Base-by-base conservation (phyloP, 30 jellyfish, hydroid and myxozoan genomes). In the Morbakka virulenta region DNA sequence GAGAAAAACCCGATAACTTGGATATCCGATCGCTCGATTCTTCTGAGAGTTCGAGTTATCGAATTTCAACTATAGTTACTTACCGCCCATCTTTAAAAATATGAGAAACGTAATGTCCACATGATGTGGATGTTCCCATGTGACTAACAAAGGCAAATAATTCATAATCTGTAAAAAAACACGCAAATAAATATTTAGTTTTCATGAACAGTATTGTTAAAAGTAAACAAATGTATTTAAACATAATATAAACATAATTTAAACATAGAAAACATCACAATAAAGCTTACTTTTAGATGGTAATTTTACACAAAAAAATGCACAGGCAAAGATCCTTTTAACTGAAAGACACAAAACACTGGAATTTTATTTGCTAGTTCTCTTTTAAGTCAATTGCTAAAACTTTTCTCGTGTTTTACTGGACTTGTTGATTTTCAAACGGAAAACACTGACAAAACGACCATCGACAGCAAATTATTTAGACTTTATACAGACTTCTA, bases 91-190 rank as follows among this genome's bases (percentile, higher is more conserved):
- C 96, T 71, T 95, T 95, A 30, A 9, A 47, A 28, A 88, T 83
- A 74, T 95, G 99, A 78, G 98, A 95, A 1, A 95, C 98, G 65
- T 95, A 95, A 47, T 95, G 99, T 32, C 99, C 99, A 80, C 97
- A 88, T 14, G 95, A 76, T 23, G 98, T 80, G 30, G 99, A 95
- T 2, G 97, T 87, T 3, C 99, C 99, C 97, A 95, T 88, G 86
- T 95, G 99, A 78, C 97, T 86, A 33, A 89, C 71, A 67, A 89
- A 95, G 14, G 96, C 99, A 52, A 83, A 80, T 66, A 94, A 52
- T n/a, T 89, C 88, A 66, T 94, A 94, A 49, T 81, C 99, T 83
- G 57, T 30, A 90, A 69, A 26, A 32, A 28, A 22, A 36, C 14
- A 80, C 3, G n/a, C 34, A 66, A 69, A 30, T 33, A 9, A 64